A percentile compares a stretch with the other conserved stretches of the same genome.
These are phyloP conservation scores for Euspilapteryx auroguttella DNA, from an alignment of 2,888 invertebrate species.

Conservation along the genomic window DNA sequence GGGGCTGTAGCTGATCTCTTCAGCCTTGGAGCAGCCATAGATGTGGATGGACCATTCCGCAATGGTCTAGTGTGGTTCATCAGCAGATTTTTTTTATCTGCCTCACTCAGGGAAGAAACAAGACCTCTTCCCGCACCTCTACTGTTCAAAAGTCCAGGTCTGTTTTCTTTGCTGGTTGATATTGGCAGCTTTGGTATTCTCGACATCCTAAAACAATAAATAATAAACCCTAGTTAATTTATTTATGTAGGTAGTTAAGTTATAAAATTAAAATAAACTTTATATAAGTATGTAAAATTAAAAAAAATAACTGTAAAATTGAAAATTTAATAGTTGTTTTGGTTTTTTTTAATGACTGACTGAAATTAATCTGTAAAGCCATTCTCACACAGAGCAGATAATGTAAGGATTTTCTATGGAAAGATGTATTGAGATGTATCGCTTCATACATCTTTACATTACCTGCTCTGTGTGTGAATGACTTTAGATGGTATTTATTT, in stretches of 20 bases:
- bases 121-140: conserved; percentile 23
- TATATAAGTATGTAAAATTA: neutral
- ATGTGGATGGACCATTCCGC: conserved; percentile 10
- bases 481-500: no score
- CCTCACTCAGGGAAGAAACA: conserved; percentile 33
- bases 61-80: conserved; percentile 36
- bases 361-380: no score
- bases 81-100: conserved; percentile 37
- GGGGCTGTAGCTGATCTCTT: conserved; percentile 39
- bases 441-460: no score
- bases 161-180: conserved; percentile 33
- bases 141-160: conserved; percentile 23
- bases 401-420: no score
- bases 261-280: neutral
- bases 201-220: conserved; percentile 20
- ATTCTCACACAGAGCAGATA: no score
- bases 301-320: no score
- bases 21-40: conserved; percentile 24
- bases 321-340: no score
- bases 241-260: neutral
- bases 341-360: no score
- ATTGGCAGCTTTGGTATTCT: conserved; percentile 42
- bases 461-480: no score
- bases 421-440: no score
- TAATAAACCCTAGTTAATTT: neutral